Percentiles rank a stretch among this genome's conserved stretches.
Conservation (phyloP, 2,113 vertebrate genomes). For the Ardeotis arabs region DNA sequence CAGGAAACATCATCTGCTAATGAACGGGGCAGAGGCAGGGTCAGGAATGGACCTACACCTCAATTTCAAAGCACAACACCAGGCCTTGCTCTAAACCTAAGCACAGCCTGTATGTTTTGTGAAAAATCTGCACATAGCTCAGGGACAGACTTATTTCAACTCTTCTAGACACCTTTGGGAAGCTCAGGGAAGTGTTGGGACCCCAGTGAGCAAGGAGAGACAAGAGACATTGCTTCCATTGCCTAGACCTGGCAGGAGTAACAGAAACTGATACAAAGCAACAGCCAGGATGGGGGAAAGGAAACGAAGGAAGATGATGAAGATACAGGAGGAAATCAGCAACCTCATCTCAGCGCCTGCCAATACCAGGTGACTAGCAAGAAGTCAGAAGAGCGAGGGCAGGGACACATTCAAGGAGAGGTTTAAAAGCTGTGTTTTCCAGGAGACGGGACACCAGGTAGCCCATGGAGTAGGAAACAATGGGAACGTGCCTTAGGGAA, state of each 20-base stretch:
- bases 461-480: not conserved
- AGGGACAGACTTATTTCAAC: not conserved
- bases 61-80: not conserved
- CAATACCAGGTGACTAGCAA: not conserved
- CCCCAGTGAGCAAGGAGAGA: not conserved
- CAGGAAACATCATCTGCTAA: not conserved
- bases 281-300: not conserved
- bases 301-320: not conserved
- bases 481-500: not conserved
- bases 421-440: not conserved
- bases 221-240: not conserved
- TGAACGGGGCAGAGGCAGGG: not conserved
- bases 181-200: not conserved
- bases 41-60: not conserved
- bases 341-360: not conserved
- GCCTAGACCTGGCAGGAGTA: not conserved
- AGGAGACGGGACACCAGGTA: not conserved
- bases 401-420: not conserved
- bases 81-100: not conserved
- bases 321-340: not conserved
- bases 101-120: not conserved
- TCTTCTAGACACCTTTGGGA: not conserved
- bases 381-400: not conserved
- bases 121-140: not conserved
- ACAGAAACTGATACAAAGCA: not conserved